Percentiles rank a stretch among this genome's conserved stretches.
Conservation (phyloP, 1,140 invertebrate species). For the Nasonia giraulti region DNA sequence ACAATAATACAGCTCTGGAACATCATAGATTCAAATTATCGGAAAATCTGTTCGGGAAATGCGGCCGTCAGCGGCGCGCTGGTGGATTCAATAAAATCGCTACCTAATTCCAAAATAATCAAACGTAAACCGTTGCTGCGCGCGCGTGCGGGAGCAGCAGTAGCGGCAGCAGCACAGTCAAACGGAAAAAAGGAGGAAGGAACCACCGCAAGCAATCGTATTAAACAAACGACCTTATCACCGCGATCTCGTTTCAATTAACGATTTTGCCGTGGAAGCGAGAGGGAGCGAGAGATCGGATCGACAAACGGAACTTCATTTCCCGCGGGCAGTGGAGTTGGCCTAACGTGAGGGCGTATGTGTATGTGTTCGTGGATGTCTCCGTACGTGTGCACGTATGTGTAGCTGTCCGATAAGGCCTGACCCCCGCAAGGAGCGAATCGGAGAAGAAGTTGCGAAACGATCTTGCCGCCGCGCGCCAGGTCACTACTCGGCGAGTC, state of each 20-base stretch:
- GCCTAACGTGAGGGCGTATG: background rate
- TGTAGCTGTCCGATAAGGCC: conserved; percentile 5
- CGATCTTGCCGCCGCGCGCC: conserved; percentile 37
- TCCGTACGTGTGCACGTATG: background rate
- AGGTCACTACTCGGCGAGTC: conserved; percentile 54
- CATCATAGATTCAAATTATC: background rate
- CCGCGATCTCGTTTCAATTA: conserved; percentile 36
- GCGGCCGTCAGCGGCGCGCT: too few species aligned
- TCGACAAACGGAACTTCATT: conserved; percentile 31
- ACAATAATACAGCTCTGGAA: background rate
- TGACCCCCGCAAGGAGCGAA: conserved; percentile 13
- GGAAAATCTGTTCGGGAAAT: background rate
- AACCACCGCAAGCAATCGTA: conserved; percentile 2
- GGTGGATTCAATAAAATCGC: background rate
- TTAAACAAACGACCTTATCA: conserved; percentile 35
- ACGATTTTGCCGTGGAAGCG: conserved; percentile 11
- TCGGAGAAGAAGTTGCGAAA: conserved; percentile 34
- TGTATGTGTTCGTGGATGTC: background rate
- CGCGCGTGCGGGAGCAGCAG: too few species aligned
- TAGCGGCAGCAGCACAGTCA: background rate
- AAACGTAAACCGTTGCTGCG: background rate
- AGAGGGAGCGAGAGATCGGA: conserved; percentile 19
- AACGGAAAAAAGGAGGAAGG: conserved; percentile 4
- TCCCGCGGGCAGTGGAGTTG: conserved; percentile 22
- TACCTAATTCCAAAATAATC: conserved; percentile 23